Conservation (phyloP, 2,797 vertebrate species). For the Petrocephalus sullivani region DNA sequence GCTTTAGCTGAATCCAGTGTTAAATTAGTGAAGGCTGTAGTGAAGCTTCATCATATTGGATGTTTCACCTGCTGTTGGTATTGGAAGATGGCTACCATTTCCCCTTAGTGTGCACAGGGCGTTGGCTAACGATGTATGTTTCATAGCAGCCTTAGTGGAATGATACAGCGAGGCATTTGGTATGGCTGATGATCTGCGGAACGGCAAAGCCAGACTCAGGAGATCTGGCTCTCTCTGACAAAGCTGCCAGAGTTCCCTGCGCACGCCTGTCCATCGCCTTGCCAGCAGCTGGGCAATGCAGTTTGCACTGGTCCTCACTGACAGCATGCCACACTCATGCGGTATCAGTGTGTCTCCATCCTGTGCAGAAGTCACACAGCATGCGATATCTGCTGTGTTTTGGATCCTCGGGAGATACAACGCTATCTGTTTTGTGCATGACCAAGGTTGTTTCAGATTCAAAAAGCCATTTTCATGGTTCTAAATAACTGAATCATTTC, state of each 20-base stretch:
- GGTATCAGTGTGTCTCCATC: neutral
- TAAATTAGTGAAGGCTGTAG: neutral
- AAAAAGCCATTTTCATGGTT: constrained; percentile 48
- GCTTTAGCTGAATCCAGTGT: neutral
- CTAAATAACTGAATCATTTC: constrained; percentile 56
- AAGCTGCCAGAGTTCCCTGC: neutral
- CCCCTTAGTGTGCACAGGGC: neutral
- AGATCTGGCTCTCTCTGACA: neutral
- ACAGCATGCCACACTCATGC: neutral
- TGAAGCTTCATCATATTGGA: neutral
- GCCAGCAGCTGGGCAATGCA: neutral
- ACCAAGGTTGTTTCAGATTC: constrained; percentile 44
- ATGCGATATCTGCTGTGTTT: neutral
- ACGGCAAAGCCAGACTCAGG: neutral
- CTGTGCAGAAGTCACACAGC: neutral
- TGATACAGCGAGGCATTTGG: neutral
- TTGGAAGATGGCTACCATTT: neutral
- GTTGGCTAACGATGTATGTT: neutral
- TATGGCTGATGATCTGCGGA: neutral
- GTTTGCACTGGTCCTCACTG: neutral
- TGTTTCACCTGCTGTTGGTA: neutral
- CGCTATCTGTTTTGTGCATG: constrained; percentile 22
- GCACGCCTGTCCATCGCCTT: neutral
- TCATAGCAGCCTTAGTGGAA: neutral
- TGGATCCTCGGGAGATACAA: neutral